Conservation (phyloP, 2,797 vertebrate genomes). For the Falco cherrug region DNA sequence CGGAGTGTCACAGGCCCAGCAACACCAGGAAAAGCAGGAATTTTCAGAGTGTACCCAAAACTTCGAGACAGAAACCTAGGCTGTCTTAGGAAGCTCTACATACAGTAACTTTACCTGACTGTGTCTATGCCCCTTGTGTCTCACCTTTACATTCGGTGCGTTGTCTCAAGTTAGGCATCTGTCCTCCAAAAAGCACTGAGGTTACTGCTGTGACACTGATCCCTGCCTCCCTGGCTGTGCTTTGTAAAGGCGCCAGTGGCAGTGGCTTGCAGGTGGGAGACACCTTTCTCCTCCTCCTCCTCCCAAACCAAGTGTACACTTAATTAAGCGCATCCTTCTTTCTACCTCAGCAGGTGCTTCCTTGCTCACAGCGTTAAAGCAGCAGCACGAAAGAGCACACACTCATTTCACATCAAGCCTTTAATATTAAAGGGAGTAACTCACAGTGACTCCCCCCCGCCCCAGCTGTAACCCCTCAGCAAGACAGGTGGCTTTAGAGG, state of each 20-base stretch:
- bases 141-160: neutral
- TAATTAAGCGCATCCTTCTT: neutral
- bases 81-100: neutral
- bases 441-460: neutral
- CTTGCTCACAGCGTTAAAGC: neutral
- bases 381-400: neutral
- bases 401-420: neutral
- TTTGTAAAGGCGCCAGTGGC: accelerated
- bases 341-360: accelerated
- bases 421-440: neutral
- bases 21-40: accelerated
- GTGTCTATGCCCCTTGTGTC: neutral
- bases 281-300: neutral
- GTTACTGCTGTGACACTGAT: accelerated
- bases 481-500: neutral
- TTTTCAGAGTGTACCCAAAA: neutral
- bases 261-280: accelerated
- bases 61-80: neutral
- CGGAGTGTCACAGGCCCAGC: accelerated
- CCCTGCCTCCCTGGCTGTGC: accelerated
- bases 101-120: neutral
- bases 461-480: accelerated
- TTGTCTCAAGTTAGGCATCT: neutral
- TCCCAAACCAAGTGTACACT: accelerated
- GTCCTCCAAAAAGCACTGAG: neutral